Evolutionary conservation across 2,888 invertebrate genomes (phyloP).

Genomic region (Hypomecis punctinalis): DNA sequence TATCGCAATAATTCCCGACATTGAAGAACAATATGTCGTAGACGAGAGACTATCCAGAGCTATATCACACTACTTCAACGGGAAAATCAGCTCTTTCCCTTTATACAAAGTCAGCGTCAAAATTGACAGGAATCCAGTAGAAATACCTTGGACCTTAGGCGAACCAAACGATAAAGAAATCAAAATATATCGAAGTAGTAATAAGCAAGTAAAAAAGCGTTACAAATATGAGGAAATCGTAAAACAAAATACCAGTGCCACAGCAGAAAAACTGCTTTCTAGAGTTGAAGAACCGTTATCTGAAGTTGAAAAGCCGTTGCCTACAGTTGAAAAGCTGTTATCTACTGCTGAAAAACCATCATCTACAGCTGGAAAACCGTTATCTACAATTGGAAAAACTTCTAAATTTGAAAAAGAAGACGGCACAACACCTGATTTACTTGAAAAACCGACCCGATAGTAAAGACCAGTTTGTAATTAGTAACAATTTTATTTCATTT

Average conservation of each 20-base stretch:
- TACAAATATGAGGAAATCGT: conserved; percentile 3
- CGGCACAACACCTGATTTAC: too few species aligned
- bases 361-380: too few species aligned
- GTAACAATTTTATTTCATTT: too few species aligned
- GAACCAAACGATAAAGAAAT: conserved; percentile 34
- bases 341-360: too few species aligned
- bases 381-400: too few species aligned
- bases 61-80: conserved; percentile 63
- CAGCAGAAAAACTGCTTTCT: background rate
- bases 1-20: conserved; percentile 62
- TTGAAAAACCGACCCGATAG: too few species aligned
- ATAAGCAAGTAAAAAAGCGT: conserved; percentile 25
- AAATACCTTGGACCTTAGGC: conserved; percentile 70
- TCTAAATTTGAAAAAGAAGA: too few species aligned
- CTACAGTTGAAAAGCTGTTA: too few species aligned
- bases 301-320: too few species aligned
- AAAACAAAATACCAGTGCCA: background rate
- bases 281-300: background rate
- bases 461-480: too few species aligned
- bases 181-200: conserved; percentile 10
- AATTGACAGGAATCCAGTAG: conserved; percentile 69
- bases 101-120: conserved; percentile 69
- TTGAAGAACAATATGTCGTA: conserved; percentile 64
- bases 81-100: conserved; percentile 67
- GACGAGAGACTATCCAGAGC: conserved; percentile 63